Base-by-base conservation (phyloP, 92 coral and sea anemone species). In the Metridium senile region DNA sequence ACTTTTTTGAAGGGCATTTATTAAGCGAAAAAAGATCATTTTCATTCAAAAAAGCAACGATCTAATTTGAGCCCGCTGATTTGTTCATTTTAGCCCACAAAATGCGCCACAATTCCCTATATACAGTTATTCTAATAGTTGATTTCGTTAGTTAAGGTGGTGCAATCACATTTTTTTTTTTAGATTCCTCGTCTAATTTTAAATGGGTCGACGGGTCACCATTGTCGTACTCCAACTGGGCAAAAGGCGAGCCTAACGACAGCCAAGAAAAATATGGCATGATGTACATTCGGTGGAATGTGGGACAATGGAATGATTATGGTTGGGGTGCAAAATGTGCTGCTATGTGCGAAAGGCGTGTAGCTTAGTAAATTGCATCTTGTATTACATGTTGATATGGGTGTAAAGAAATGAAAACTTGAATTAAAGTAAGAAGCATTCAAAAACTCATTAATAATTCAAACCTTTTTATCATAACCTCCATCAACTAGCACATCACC, bases 181-280 rank as follows among this genome's bases (percentile, higher is more conserved):
- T 19, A 58, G 25, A 0, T 58, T 0, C 52, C 32, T 45, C 21
- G 3, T 30, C 23, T 2, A 57, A 65, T 21, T 33, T 74, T 28
- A 13, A 30, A 23, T 56, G 69, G 78, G 66, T 74, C 23, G 78
- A 74, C 25, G 69, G 57, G 20, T 57, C 78, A 31, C 46, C 68
- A 20, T 19, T 74, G 26, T 43, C 54, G 46, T 74, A 17, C 51
- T 29, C 53, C 21, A 63, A 39, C 62, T 73, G 78, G 78, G 45
- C 45, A 26, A 1, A 13, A 10, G 78, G 78, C 11, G 78, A 57
- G 31, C 78, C 78, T 26, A 57, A 73, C 52, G 1, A 32, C 20
- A 28, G 26, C 28, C 20, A 13, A 6, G 64, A 71, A 35, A 71
- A 71, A 52, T 72, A 33, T 33, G 76, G 35, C 20, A 54, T 54